These are phyloP conservation scores for Oenanthe oenanthe DNA, from an alignment of 2,113 vertebrate genomes.

Conservation along the genomic window DNA sequence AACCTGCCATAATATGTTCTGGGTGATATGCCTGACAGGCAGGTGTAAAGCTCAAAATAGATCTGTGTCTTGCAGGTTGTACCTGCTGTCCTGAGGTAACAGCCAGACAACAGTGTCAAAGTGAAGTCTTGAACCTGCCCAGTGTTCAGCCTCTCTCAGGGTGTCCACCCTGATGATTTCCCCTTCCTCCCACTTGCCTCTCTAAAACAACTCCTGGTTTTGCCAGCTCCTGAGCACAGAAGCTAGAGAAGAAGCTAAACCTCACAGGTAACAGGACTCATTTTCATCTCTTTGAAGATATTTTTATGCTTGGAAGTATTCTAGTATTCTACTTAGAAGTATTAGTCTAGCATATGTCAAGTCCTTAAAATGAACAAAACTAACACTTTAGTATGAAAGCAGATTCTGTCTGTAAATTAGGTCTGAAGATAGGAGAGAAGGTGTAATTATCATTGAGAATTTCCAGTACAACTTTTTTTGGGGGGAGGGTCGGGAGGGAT, in stretches of 20 bases:
- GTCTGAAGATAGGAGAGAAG: background rate
- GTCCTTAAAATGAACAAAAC: background rate
- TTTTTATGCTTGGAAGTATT: background rate
- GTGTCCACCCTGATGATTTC: background rate
- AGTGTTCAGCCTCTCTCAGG: background rate
- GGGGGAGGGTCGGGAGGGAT: accelerated
- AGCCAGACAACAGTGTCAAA: accelerated
- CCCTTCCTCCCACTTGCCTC: background rate
- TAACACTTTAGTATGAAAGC: background rate
- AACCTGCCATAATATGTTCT: background rate
- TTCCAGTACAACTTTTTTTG: background rate
- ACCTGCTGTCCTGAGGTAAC: background rate
- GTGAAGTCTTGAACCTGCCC: background rate
- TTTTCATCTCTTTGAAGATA: background rate
- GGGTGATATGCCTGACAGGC: background rate
- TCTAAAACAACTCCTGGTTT: background rate
- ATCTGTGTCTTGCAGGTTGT: background rate
- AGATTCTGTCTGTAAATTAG: background rate
- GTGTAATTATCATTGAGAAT: background rate
- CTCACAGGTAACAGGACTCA: background rate
- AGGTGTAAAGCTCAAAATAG: background rate
- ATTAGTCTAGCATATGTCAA: background rate
- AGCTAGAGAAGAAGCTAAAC: background rate
- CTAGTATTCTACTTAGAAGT: background rate
- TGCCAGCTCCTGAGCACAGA: background rate